Conservation (phyloP, 2,113 vertebrate genomes). For the Neodon shergylaensis region DNA sequence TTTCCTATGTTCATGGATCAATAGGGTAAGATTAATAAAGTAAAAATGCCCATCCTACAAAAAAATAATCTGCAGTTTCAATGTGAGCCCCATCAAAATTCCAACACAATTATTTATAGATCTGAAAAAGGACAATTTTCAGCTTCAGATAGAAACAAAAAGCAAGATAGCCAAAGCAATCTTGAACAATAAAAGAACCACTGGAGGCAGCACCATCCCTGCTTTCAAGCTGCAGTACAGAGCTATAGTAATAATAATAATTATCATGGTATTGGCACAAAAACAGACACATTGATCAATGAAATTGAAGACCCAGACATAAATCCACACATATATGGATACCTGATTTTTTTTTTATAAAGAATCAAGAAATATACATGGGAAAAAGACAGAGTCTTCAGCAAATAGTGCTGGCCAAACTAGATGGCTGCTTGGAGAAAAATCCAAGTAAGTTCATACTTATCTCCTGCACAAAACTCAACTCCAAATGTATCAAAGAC, state of each 20-base stretch:
- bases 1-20: not conserved
- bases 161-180: not conserved
- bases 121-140: not conserved
- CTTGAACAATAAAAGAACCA: not conserved
- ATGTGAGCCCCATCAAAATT: not conserved
- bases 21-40: not conserved
- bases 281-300: not conserved
- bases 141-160: not conserved
- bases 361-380: not conserved
- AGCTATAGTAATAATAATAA: not conserved
- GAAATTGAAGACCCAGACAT: not conserved
- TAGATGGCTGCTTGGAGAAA: not conserved
- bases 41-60: not conserved
- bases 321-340: not conserved
- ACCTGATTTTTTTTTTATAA: not conserved
- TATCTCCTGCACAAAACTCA: not conserved
- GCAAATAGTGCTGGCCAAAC: not conserved
- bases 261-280: not conserved
- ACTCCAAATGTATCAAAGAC: not conserved
- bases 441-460: not conserved
- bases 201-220: not conserved
- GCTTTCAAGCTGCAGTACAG: not conserved
- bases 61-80: not conserved
- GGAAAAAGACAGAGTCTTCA: not conserved
- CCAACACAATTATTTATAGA: not conserved